Conservation (phyloP, 2,113 vertebrate species). For the Aix galericulata region DNA sequence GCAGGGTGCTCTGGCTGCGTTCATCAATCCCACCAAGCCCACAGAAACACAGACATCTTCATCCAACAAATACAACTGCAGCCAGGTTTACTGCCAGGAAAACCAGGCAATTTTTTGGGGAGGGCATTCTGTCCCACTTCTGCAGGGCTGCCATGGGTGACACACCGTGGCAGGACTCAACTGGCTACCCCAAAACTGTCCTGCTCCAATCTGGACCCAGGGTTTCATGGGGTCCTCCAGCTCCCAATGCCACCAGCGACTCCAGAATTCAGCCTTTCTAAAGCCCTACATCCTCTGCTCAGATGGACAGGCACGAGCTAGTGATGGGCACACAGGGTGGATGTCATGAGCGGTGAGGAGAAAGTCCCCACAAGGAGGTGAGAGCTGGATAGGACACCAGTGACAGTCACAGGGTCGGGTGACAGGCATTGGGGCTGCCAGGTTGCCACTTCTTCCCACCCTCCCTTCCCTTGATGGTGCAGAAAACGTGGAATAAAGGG, state of each 20-base stretch:
- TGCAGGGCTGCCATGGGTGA: background rate
- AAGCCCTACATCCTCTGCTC: background rate
- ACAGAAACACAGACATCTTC: background rate
- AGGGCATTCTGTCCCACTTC: background rate
- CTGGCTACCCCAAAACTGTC: accelerated
- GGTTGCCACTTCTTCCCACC: background rate
- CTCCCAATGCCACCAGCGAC: background rate
- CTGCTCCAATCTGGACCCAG: background rate
- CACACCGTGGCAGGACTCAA: background rate
- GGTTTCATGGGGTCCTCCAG: background rate
- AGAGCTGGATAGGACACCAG: background rate
- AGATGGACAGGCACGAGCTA: background rate
- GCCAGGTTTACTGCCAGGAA: background rate
- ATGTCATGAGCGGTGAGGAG: background rate
- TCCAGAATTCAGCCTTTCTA: background rate
- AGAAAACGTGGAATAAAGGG: background rate
- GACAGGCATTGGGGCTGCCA: background rate
- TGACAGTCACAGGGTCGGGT: background rate
- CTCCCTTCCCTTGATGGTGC: background rate
- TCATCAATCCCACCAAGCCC: background rate
- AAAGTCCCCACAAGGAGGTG: background rate
- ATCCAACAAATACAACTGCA: background rate
- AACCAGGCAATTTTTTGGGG: background rate
- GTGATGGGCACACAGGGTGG: background rate
- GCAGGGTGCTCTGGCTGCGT: accelerated